Conservation (phyloP, 1,140 invertebrate species). For the Drosophila lini region DNA sequence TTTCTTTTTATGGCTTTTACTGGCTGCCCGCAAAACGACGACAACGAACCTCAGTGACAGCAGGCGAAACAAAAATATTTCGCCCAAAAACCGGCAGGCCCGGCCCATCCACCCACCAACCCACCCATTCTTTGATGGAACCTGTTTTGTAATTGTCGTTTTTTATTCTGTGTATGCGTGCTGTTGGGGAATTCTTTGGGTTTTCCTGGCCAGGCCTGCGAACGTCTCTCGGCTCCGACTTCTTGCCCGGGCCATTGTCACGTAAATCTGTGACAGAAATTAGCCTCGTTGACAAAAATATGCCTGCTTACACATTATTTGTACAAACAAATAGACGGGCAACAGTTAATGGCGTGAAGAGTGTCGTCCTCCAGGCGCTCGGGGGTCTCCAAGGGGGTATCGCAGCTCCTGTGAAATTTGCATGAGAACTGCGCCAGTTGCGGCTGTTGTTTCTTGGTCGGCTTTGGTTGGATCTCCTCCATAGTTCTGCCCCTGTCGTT, state of each 20-base stretch:
- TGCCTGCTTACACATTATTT: slow-evolving; percentile 83
- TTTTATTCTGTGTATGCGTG: slow-evolving; percentile 52
- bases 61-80: slow-evolving; percentile 32
- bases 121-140: slow-evolving; percentile 49
- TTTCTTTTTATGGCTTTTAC: slow-evolving; percentile 75
- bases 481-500: slow-evolving; percentile 54
- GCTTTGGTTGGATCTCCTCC: slow-evolving; percentile 27
- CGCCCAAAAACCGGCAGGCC: slow-evolving; percentile 2
- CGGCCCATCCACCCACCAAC: slow-evolving; percentile 1
- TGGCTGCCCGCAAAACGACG: slow-evolving; percentile 71
- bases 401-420: slow-evolving; percentile 57
- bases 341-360: slow-evolving; percentile 57
- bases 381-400: neutral
- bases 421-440: slow-evolving; percentile 75
- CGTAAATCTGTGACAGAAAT: slow-evolving; percentile 80
- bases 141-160: slow-evolving; percentile 79
- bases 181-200: slow-evolving; percentile 46
- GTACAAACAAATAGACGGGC: slow-evolving; percentile 74
- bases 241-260: slow-evolving; percentile 67
- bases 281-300: slow-evolving; percentile 81
- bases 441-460: slow-evolving; percentile 25
- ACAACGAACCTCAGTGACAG: slow-evolving; percentile 45
- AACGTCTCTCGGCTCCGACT: slow-evolving; percentile 29
- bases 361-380: slow-evolving; percentile 32
- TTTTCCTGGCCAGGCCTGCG: slow-evolving; percentile 17